Conservation (phyloP, 2,797 vertebrate species). For the Xerus rutilus region DNA sequence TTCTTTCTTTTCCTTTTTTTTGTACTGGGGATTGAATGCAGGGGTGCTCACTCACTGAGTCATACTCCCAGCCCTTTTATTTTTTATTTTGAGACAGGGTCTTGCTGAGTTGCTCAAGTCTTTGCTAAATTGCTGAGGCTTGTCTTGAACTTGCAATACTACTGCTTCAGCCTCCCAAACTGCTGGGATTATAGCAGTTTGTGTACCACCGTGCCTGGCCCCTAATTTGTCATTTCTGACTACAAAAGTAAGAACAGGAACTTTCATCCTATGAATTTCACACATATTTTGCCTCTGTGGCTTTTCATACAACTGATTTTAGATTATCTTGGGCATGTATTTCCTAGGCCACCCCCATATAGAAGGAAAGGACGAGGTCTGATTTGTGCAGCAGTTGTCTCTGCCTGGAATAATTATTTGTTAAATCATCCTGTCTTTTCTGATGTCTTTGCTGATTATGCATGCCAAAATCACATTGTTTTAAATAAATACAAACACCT, state of each 20-base stretch:
- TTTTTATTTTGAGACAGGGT: too few relatives aligned
- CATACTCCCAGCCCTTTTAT: too few relatives aligned
- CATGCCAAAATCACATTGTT: constrained; percentile 8
- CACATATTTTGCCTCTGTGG: background rate
- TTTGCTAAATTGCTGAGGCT: too few relatives aligned
- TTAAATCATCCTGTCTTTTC: background rate
- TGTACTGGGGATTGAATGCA: too few relatives aligned
- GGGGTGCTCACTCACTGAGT: too few relatives aligned
- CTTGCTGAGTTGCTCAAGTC: too few relatives aligned
- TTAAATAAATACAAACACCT: constrained; percentile 5
- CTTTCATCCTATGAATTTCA: background rate
- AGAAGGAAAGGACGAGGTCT: background rate
- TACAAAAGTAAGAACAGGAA: constrained; percentile 6
- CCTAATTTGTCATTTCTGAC: background rate
- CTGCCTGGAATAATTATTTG: background rate
- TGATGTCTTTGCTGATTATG: constrained; percentile 29
- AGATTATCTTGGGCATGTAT: background rate
- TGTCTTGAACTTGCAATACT: too few relatives aligned
- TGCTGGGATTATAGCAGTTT: too few relatives aligned
- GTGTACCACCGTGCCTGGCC: too few relatives aligned
- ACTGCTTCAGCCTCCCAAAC: too few relatives aligned
- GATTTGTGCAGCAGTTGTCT: background rate
- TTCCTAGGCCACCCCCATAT: background rate
- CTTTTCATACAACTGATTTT: background rate
- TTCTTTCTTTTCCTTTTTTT: too few relatives aligned